Base-by-base conservation (phyloP, 1,140 invertebrate genomes). In the Pinna nobilis region DNA sequence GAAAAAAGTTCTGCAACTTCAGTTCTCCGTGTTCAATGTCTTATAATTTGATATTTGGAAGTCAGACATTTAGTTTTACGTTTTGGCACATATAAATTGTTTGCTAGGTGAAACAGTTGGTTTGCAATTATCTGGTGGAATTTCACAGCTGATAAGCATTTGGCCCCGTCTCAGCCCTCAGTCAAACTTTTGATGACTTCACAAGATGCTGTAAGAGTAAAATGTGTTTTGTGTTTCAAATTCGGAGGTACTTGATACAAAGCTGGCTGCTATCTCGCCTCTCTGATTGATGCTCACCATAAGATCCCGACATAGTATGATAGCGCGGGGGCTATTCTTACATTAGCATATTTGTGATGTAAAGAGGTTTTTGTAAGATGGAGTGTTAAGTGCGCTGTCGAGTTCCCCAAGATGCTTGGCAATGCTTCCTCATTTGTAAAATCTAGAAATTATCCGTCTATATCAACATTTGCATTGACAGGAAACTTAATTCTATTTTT, bases 71-170 rank as follows among this genome's bases (percentile, higher is more conserved):
- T 13, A 11, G 15, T 53, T 59, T 59, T 35, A 5, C 20, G 30
- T 20, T 20, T 25, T 59, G 33, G 28, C 55, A n/a, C 23, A 59
- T 59, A 33, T 13, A 59, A 59, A 59, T 59, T 30, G 37, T 28
- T 53, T 53, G 25, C 25, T 35, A 35, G 55, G 37, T 35, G 37
- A 33, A 30, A 59, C 33, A 33, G 55, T 35, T 18, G 55, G 33
- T 59, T 30, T 59, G 32, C 37, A 59, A 59, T 59, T 59, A 59
- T 59, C 55, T 59, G 30, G 13, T 59, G 55, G 55, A 59, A 59
- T 63, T 63, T 63, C 59, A 63, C 59, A 63, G 59, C 59, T 63
- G 59, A 63, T 63, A 63, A 63, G 32, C 25, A 25, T 39, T 63
- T 63, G 59, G 59, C 59, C 59, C 44, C 39, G 59, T 63, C 39